phyloP scores from a whole-genome alignment of 2,888 invertebrate species.

The Tinea semifulvella region DNA sequence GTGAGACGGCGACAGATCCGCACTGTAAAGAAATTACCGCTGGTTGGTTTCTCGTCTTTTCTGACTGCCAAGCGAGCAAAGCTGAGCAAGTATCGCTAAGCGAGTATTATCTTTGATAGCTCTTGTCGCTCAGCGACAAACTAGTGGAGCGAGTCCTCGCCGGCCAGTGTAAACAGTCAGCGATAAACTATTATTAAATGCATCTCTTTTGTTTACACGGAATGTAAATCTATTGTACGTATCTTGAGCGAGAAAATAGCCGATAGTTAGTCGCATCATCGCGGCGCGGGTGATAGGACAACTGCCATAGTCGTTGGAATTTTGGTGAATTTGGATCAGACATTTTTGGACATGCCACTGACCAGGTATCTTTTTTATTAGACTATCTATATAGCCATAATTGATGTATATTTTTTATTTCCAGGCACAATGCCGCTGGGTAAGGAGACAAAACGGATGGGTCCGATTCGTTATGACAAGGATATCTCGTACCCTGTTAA shows the following conservation, averaged over 20 bases:
- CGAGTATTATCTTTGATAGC: too few relatives aligned
- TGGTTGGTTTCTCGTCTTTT: slow-evolving; percentile 2
- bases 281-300: too few relatives aligned
- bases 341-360: too few relatives aligned
- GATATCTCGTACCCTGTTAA: slow-evolving; percentile 67
- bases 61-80: slow-evolving; percentile 6
- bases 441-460: slow-evolving; percentile 62
- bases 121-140: too few relatives aligned
- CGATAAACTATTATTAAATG: not conserved
- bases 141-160: not conserved
- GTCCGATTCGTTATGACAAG: slow-evolving; percentile 68
- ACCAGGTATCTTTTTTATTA: too few relatives aligned
- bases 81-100: too few relatives aligned
- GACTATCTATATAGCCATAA: too few relatives aligned
- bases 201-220: not conserved
- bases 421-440: slow-evolving; percentile 64
- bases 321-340: too few relatives aligned
- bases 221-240: not conserved
- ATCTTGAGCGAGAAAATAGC: not conserved
- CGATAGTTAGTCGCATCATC: not conserved
- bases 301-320: too few relatives aligned
- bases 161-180: too few relatives aligned
- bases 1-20: too few relatives aligned
- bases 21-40: slow-evolving; percentile 1
- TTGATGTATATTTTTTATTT: not conserved